Evolutionary conservation across 2,113 vertebrate genomes (phyloP), one percentile per base, ranked within the genome.

Genomic region (Coregonus clupeaformis): DNA sequence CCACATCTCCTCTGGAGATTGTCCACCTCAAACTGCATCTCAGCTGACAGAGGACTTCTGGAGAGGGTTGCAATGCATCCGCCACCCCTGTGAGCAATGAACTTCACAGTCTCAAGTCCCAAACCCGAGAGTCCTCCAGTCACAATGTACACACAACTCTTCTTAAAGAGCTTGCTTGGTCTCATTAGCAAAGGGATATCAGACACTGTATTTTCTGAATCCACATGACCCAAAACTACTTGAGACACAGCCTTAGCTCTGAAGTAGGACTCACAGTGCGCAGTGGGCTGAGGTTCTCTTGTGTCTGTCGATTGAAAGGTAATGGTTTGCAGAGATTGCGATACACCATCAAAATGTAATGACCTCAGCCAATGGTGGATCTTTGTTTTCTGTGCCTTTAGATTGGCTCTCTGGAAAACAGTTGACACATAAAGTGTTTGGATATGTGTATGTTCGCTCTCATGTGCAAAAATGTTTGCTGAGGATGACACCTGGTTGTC

Each of bases 61-160:
- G 94, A 96, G n/a, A 96, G 80, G 16, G 95, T 92, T 22, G 86
- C 92, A 78, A 96, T 91, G 60, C 77, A 85, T 1, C 91, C 89
- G 6, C 95, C 95, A 70, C 94, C 94, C 2, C 93, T 93, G 32
- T 84, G n/a, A 0, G 90, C 91, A 64, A 97, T 93, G 80, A 96
- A 97, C 81, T 91, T 95, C 55, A 97, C 92, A 0, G 95, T 97
- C 88, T 96, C 93, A 76, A 95, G 91, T n/a, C 95, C 95, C 79
- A 97, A 93, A 1, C 95, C 95, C 27, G 94, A 94, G n/a, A 96
- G 91, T 0, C 95, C 95, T 20, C 94, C 95, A 0, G 86, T 91
- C 18, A 97, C 93, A 2, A 97, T 75, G 7, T 96, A 96, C 73
- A 94, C 88, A 59, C 85, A 87, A 1, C 84, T 80, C 75, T 86